Evolutionary conservation across 2,888 invertebrate genomes (phyloP).

Genomic region (Alentia gelatinosa): DNA sequence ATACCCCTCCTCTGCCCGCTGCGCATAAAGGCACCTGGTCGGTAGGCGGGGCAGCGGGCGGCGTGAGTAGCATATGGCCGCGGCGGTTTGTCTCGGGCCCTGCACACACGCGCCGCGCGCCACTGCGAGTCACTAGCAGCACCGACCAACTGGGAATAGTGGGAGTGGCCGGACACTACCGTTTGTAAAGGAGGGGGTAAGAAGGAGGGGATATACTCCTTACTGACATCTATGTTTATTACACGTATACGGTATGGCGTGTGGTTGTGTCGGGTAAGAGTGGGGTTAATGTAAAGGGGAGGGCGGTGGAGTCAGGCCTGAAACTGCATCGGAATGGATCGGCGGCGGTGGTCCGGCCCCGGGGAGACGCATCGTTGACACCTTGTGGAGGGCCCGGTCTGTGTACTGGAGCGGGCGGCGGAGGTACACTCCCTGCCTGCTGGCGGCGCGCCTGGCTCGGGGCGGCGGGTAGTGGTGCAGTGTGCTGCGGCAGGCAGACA

Average conservation of each 20-base stretch:
- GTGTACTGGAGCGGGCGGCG: background rate
- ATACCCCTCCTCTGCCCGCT: background rate
- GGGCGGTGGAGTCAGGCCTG: background rate
- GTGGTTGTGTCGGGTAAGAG: background rate
- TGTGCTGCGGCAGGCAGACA: background rate
- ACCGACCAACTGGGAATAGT: background rate
- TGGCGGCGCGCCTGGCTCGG: background rate
- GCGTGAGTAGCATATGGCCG: slow-evolving; percentile 43
- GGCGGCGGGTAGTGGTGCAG: background rate
- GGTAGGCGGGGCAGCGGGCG: background rate
- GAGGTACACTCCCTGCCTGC: background rate
- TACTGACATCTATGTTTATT: too few relatives aligned
- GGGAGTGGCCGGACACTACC: background rate
- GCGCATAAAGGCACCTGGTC: slow-evolving; percentile 14
- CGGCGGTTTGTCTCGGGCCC: slow-evolving; percentile 20
- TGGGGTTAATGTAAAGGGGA: background rate
- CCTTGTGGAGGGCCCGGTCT: background rate
- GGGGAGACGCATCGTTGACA: slow-evolving; percentile 7
- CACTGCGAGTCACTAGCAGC: background rate
- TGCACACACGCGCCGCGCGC: background rate
- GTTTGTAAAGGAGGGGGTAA: too few relatives aligned
- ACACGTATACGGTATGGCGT: too few relatives aligned
- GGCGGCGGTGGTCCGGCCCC: background rate
- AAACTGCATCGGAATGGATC: background rate
- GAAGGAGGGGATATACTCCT: too few relatives aligned